Base-by-base conservation (phyloP, 2,888 invertebrate species). In the Odontomyia ornata region DNA sequence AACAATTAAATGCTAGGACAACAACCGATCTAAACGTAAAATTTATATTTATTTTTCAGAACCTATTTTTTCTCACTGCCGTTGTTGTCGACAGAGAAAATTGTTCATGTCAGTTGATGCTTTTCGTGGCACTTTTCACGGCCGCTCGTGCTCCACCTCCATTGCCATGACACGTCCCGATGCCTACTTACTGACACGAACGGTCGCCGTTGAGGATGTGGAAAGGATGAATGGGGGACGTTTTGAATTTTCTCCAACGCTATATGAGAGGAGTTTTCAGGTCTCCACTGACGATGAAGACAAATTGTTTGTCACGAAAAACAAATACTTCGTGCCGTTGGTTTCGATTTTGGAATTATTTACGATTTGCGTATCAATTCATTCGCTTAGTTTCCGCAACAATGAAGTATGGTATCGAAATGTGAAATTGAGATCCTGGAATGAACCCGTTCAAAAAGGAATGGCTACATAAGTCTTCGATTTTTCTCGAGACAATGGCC, bases 311-410 rank as follows among this genome's bases (percentile, higher is more conserved):
- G 86, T 86, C 86, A 86, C 87, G 86, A 85, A 86, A 84, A 83
- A 85, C 85, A 87, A 87, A 86, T 86, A 86, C 84, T 85, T 83
- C 86, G 86, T 86, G 86, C 83, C 85, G 83, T 84, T 85, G 85
- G 82, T 83, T 82, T 82, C 83, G 83, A 84, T 84, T 84, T 83
- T 82, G 86, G 86, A 82, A 86, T 86, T 86, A 86, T 84, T 84
- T 84, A 83, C 83, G 86, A 86, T 85, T 86, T 86, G 84, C 76
- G 72, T 76, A 79, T 77, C 73, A 77, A 64, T 65, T 77, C 57
- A 77, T 67, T 78, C 73, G 65, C 72, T 56, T 67, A 76, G 25
- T 2, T 52, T n/a, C 27, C 13, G 18, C 2, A 11, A 25, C n/a
- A 2, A 4, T 18, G 15, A 72, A 72, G 30, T 36, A 28, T 5